Base-by-base conservation (phyloP, 64 coral and sea anemone species). In the Montipora sp. region DNA sequence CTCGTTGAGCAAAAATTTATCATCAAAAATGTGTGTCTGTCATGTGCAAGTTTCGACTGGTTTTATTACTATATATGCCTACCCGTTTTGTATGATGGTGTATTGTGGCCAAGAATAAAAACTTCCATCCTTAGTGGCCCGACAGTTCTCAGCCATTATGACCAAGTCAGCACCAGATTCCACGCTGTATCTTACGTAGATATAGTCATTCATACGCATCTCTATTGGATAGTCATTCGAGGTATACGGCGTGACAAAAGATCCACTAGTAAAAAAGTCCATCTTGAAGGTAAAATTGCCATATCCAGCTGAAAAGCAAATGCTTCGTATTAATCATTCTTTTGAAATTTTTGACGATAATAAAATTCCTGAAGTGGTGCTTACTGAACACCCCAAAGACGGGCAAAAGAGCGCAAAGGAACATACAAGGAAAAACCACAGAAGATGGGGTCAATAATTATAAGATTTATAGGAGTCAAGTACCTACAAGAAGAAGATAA, bases 241-340 rank as follows among this genome's bases (percentile, higher is more conserved):
- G 8, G 16, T 14, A 10, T 85, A 85, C 7, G 63, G 63, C 0
- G 65, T 71, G 0, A 0, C 18, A 50, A 24, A 85, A 19, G 82
- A 67, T 4, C 45, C 44, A 23, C 61, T 85, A 15, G 49, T 70
- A 63, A 48, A 85, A 71, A 85, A 85, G 82, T 85, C 82, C 46
- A 85, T 85, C 47, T 20, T 85, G 11, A 85, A 85, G 47, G 82
- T 85, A 43, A 85, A 70, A 48, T 85, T 85, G 4, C 82, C 82
- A 16, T 85, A 85, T 22, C 82, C 82, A 15, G n/a, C 82, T 85
- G n/a, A 6, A 8, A 8, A 80, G 46, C 0, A 47, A 14, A 83
- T 0, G 51, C 51, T 55, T 7, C 0, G 10, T 7, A 7, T 55
- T 7, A 55, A 55, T 55, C 51, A 7, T 27, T 0, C 1, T 5